Evolutionary conservation across 2,797 vertebrate genomes (phyloP).

Genomic region (Phataginus tricuspis): DNA sequence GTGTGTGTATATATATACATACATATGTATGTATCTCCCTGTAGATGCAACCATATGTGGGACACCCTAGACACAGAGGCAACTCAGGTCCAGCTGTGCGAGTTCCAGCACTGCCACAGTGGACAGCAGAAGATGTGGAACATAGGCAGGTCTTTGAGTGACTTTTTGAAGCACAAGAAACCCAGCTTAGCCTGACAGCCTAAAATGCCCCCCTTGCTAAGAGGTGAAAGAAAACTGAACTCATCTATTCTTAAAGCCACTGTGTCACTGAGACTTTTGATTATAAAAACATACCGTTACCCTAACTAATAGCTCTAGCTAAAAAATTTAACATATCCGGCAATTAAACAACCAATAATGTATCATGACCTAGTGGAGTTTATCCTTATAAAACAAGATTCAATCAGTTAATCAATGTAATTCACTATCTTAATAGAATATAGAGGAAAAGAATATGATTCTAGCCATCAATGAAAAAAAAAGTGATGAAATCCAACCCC

Average conservation of each 20-base stretch:
- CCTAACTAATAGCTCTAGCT: neutral
- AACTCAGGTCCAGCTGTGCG: neutral
- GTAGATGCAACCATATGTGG: too few relatives aligned
- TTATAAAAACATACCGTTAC: neutral
- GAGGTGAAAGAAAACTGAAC: neutral
- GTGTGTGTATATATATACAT: too few relatives aligned
- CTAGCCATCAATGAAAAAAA: neutral
- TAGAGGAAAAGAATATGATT: neutral
- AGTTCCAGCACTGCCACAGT: accelerated
- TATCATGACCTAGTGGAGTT: neutral
- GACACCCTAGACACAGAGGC: neutral
- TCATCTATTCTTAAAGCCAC: neutral
- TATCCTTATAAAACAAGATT: neutral
- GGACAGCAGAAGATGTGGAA: too few relatives aligned
- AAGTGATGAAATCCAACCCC: neutral
- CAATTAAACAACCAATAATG: neutral
- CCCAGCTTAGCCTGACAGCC: neutral
- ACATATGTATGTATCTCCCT: too few relatives aligned
- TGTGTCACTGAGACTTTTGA: neutral
- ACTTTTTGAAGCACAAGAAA: neutral
- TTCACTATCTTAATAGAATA: neutral
- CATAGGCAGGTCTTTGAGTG: neutral
- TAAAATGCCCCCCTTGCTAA: neutral
- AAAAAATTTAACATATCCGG: neutral
- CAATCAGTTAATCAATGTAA: neutral